Percentiles rank a stretch among this genome's conserved stretches.
Evolutionary conservation across 2,797 vertebrate genomes (phyloP).

Genomic region (Parotocinclus haroldoi): DNA sequence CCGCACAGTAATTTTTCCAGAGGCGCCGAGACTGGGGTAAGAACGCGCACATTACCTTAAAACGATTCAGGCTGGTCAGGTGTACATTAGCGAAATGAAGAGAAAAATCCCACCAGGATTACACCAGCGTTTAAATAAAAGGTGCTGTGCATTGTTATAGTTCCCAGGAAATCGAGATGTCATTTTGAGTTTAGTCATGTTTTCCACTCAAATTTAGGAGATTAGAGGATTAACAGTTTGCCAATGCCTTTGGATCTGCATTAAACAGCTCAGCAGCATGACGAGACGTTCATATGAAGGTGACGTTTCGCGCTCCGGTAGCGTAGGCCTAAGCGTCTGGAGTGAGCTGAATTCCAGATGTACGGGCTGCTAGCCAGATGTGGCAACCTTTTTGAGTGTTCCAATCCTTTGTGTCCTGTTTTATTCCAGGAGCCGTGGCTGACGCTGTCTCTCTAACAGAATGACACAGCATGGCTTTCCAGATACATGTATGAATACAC

Average conservation of each 20-base stretch:
- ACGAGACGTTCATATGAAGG: neutral
- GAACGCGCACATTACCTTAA: conserved; percentile 36
- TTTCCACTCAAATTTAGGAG: neutral
- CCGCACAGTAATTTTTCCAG: conserved; percentile 10
- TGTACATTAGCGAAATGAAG: neutral
- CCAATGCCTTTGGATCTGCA: neutral
- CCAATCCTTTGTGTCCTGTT: neutral
- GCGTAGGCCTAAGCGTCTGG: conserved; percentile 26
- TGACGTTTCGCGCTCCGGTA: conserved; percentile 4
- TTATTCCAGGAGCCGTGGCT: neutral
- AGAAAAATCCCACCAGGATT: neutral
- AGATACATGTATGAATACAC: too few relatives aligned
- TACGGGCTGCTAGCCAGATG: conserved; percentile 34
- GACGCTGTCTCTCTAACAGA: neutral
- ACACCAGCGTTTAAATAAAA: too few relatives aligned
- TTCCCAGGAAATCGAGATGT: too few relatives aligned
- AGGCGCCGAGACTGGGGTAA: conserved; percentile 5
- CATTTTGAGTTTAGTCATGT: neutral
- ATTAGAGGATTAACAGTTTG: neutral
- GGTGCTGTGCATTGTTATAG: too few relatives aligned
- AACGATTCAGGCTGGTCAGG: too few relatives aligned
- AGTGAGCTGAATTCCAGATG: conserved; percentile 50
- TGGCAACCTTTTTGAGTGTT: neutral
- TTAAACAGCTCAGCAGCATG: neutral
- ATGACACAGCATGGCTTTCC: too few relatives aligned